Conservation (phyloP, 2,797 vertebrate genomes). For the Loriculus beryllinus region DNA sequence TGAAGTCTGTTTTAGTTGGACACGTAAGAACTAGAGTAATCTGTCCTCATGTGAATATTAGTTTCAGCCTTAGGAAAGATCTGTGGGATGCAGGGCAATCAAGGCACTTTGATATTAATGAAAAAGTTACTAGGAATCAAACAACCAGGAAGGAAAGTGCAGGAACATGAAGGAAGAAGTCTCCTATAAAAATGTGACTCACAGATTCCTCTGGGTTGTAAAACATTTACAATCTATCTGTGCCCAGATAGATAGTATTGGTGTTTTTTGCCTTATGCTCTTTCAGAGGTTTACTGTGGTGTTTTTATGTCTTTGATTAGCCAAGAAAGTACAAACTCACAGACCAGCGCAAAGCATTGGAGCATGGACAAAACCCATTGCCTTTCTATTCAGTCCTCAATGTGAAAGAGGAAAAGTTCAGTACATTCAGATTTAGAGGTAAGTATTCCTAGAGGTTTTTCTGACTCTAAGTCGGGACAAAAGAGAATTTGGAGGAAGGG, state of each 20-base stretch:
- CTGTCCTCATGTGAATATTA: not conserved
- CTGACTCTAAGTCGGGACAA: not conserved
- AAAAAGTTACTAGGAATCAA: not conserved
- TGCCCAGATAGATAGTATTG: not conserved
- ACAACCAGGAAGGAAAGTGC: not conserved
- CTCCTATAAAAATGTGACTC: not conserved
- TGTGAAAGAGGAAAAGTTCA: constrained; percentile 73
- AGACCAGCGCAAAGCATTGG: constrained; percentile 80
- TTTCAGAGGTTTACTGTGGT: not conserved
- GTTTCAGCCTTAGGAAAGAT: not conserved
- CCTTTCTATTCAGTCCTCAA: constrained; percentile 88
- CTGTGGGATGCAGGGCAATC: not conserved
- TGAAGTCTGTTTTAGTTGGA: not conserved
- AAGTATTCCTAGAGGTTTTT: not conserved
- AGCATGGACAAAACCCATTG: constrained; percentile 84
- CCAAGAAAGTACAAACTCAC: constrained; percentile 77
- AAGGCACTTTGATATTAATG: not conserved
- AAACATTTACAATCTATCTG: not conserved
- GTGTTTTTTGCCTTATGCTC: not conserved
- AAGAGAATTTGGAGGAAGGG: not conserved
- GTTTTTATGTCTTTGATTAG: not conserved
- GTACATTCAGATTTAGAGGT: constrained; percentile 79
- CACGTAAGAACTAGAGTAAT: not conserved
- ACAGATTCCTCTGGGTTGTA: not conserved
- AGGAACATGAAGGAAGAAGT: not conserved